Conservation (phyloP, 2,797 vertebrate genomes). For the Liparis tanakae region DNA sequence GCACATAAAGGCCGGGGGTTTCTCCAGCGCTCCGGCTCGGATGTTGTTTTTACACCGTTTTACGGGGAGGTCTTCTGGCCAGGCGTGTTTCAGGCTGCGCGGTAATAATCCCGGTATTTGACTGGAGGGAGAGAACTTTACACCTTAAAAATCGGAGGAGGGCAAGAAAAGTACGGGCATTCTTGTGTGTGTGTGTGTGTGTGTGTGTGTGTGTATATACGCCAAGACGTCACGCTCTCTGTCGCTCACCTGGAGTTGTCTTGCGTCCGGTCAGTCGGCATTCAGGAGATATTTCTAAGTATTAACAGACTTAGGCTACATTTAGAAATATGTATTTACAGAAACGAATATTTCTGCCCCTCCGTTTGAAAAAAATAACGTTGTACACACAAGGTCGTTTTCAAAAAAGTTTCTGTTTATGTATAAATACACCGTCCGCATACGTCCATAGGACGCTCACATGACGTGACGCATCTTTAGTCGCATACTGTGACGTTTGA, state of each 20-base stretch:
- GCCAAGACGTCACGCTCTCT: slow-evolving; percentile 39
- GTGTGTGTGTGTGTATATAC: slow-evolving; percentile 38
- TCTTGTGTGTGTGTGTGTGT: too few species aligned
- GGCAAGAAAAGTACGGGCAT: slow-evolving; percentile 35
- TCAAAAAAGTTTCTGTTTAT: too few species aligned
- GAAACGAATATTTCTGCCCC: too few species aligned
- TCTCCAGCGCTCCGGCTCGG: slow-evolving; percentile 65
- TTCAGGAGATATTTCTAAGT: slow-evolving; percentile 67
- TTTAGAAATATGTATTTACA: too few species aligned
- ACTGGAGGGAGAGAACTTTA: slow-evolving; percentile 74
- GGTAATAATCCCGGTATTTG: slow-evolving; percentile 80
- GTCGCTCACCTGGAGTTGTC: slow-evolving; percentile 17
- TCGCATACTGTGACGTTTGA: too few species aligned
- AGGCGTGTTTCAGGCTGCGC: slow-evolving; percentile 66
- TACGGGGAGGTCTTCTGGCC: slow-evolving; percentile 66
- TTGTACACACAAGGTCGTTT: too few species aligned
- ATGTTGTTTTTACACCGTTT: slow-evolving; percentile 75
- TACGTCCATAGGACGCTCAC: too few species aligned
- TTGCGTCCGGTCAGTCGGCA: slow-evolving; percentile 68
- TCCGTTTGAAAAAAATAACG: too few species aligned
- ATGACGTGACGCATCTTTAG: too few species aligned
- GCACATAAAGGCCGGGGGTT: slow-evolving; percentile 81
- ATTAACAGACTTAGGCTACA: too few species aligned
- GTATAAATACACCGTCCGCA: too few species aligned
- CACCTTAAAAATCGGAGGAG: slow-evolving; percentile 56